Evolutionary conservation across 2,113 vertebrate genomes (phyloP), one percentile per base, ranked within the genome.

Genomic region (Aviceda subcristata): DNA sequence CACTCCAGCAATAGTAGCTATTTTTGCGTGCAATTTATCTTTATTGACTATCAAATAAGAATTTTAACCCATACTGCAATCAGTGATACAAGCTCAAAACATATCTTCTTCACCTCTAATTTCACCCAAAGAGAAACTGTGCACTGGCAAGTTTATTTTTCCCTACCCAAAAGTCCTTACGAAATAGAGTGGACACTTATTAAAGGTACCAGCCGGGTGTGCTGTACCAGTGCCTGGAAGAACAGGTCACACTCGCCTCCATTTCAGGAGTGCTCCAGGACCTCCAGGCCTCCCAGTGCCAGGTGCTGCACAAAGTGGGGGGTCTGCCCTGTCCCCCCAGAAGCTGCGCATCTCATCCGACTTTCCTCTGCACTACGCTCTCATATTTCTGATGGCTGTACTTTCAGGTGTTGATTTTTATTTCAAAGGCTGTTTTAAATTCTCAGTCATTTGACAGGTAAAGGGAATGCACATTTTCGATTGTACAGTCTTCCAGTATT

Each of bases 1-100:
- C 43, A 0, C 92, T 77, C 93, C 26, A 3, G 82, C 82, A 24
- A 6, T 10, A 63, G 50, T 24, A 34, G 79, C 89, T 59, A 12
- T 66, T 89, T 81, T n/a, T 26, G 74, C 62, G 66, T 12, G 69
- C 8, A 39, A 95, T 97, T 97, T 92, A 71, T 94, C 93, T 92
- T 81, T 97, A 94, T 81, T 45, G 96, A 78, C 90, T 69, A 59
- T 56, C 74, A 78, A 86, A 66, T 72, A 55, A 75, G 87, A 68
- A 51, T 91, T 95, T 93, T 78, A 97, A 92, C 79, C 87, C 55
- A 3, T 13, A 59, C 38, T 43, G 62, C 69, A 72, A 91, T 88
- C 85, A 57, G 62, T 1, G 15, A 48, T 34, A 43, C 4, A 10
- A 95, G 60, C 64, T 64, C 48, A 36, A 78, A 50, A 29, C 24